These are phyloP conservation scores for Caenorhabditis wallacei DNA, from an alignment of 2,888 invertebrate genomes.

Conservation along the genomic window DNA sequence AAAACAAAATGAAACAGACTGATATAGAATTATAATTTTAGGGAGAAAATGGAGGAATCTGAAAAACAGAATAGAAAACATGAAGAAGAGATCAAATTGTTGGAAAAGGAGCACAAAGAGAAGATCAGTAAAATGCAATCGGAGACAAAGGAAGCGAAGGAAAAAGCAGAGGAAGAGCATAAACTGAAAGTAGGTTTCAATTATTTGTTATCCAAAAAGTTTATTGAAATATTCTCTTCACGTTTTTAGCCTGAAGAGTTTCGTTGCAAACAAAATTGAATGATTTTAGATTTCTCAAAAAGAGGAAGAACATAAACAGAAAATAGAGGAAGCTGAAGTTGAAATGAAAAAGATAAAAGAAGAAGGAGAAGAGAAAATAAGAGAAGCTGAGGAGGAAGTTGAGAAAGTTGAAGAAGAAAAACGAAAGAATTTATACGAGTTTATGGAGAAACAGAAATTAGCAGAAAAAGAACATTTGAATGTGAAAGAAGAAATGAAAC, in stretches of 20 bases:
- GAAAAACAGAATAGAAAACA: background rate
- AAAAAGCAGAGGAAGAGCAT: slow-evolving; percentile 22
- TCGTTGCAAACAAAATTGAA: background rate
- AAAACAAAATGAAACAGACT: background rate
- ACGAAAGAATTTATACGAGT: background rate
- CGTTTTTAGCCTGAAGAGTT: no score
- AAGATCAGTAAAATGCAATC: background rate
- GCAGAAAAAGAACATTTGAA: background rate
- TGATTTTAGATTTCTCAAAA: background rate
- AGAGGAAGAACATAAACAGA: slow-evolving; percentile 13
- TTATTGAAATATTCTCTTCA: no score
- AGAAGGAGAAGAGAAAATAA: slow-evolving; percentile 16
- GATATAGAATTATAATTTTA: background rate
- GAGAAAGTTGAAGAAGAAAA: slow-evolving; percentile 16
- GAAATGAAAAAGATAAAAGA: background rate
- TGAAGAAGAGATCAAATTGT: background rate
- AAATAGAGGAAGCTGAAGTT: slow-evolving; percentile 9
- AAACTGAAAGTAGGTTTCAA: background rate
- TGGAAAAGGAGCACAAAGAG: slow-evolving; percentile 5
- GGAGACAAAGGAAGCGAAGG: slow-evolving; percentile 1
- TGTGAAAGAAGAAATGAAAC: background rate
- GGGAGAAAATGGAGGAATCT: background rate
- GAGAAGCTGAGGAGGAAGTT: slow-evolving; percentile 29
- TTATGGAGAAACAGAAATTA: background rate
- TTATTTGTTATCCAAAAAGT: no score